phyloP scores from a whole-genome alignment of 2,113 vertebrate species.

The Planiliza haematocheilus region DNA sequence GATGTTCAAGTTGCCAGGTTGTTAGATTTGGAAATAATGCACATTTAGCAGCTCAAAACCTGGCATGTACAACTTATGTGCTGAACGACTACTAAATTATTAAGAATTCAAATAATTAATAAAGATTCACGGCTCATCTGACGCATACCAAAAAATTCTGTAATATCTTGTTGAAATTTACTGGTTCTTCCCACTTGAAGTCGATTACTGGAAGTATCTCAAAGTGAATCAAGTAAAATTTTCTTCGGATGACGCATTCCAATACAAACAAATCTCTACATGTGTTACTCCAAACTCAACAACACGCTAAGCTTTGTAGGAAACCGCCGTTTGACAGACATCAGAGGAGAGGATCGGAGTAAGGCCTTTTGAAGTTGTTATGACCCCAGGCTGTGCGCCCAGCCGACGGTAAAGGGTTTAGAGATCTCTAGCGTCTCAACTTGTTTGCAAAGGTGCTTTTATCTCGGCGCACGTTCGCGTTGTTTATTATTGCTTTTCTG shows the following conservation, averaged over 20 bases:
- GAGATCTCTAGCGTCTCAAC: too few relatives aligned
- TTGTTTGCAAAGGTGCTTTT: constrained; percentile 12
- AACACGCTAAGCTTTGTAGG: constrained; percentile 16
- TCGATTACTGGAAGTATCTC: too few relatives aligned
- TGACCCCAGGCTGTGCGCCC: constrained; percentile 13
- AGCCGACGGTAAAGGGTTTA: background rate
- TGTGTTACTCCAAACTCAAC: background rate
- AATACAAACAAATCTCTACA: background rate
- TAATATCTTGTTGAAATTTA: too few relatives aligned
- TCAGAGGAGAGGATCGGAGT: background rate
- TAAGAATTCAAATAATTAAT: too few relatives aligned
- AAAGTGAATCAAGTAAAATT: background rate
- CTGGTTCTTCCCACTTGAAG: too few relatives aligned
- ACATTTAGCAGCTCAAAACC: too few relatives aligned
- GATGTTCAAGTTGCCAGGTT: background rate
- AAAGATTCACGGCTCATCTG: too few relatives aligned
- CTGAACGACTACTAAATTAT: too few relatives aligned
- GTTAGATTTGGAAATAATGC: constrained; percentile 3
- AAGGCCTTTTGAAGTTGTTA: constrained; percentile 42
- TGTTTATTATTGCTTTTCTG: constrained; percentile 32
- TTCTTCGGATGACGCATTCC: background rate
- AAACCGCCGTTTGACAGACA: constrained; percentile 18
- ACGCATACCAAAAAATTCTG: too few relatives aligned
- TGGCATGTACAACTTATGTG: too few relatives aligned
- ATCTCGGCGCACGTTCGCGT: constrained; percentile 11